phyloP scores from a whole-genome alignment of 2,888 invertebrate species.

The Brenthis daphne region DNA sequence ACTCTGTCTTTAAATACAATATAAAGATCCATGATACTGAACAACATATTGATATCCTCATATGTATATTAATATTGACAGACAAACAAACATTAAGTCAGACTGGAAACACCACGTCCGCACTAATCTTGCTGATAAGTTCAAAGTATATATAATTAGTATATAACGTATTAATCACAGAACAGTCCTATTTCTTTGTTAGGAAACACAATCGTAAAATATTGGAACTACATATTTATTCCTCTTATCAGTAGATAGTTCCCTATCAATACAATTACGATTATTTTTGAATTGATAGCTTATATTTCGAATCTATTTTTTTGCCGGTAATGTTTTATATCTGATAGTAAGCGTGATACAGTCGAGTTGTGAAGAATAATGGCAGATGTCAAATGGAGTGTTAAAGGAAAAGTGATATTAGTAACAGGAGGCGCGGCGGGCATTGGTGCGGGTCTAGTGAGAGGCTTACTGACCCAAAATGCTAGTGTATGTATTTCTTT shows the following conservation, averaged over 20 bases:
- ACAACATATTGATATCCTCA: neutral
- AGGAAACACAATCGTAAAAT: constrained; percentile 23
- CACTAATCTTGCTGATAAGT: constrained; percentile 30
- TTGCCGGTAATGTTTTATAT: neutral
- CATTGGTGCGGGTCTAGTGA: constrained; percentile 65
- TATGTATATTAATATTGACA: constrained; percentile 10
- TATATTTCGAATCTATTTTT: neutral
- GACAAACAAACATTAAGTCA: constrained; percentile 18
- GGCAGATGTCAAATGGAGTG: constrained; percentile 38
- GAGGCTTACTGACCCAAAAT: constrained; percentile 58
- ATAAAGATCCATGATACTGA: no score
- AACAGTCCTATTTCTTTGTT: constrained; percentile 1
- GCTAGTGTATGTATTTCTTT: constrained; percentile 54
- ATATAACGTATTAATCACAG: constrained; percentile 10
- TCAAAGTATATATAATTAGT: constrained; percentile 35
- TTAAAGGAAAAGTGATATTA: constrained; percentile 66
- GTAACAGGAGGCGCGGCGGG: constrained; percentile 73
- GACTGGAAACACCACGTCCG: constrained; percentile 15
- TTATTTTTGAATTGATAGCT: neutral
- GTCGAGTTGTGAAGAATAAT: neutral
- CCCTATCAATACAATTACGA: constrained; percentile 13
- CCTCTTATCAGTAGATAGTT: constrained; percentile 37
- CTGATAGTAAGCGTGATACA: neutral
- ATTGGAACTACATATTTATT: constrained; percentile 33
- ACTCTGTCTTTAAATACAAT: no score